Evolutionary conservation across 1,140 invertebrate genomes (phyloP).

Genomic region (Atta colombica): DNA sequence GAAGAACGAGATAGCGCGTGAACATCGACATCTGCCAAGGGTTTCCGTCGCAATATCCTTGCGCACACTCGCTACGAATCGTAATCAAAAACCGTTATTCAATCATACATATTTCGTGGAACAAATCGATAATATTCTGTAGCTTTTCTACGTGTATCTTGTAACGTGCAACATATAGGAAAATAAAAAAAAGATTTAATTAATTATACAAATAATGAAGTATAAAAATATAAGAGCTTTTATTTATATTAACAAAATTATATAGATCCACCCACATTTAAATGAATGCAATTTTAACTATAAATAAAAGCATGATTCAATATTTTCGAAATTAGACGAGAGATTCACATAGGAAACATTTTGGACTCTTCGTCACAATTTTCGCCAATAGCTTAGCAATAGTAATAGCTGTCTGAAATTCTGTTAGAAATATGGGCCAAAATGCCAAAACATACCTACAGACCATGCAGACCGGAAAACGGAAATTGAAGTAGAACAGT

Average conservation of each 20-base stretch:
- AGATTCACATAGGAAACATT: slow-evolving; percentile 44
- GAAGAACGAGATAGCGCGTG: background rate
- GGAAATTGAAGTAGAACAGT: slow-evolving; percentile 74
- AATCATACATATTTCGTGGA: background rate
- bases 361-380: slow-evolving; percentile 45
- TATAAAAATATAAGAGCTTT: background rate
- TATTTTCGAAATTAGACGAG: slow-evolving; percentile 31
- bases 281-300: background rate
- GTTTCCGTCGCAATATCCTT: slow-evolving; percentile 23
- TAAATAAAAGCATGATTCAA: background rate
- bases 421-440: slow-evolving; percentile 53
- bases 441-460: slow-evolving; percentile 59
- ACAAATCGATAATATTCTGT: background rate
- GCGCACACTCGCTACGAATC: slow-evolving; percentile 18
- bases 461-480: slow-evolving; percentile 56
- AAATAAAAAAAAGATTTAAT: background rate
- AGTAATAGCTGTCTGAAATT: slow-evolving; percentile 59
- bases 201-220: background rate
- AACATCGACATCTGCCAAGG: slow-evolving; percentile 42
- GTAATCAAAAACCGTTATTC: slow-evolving; percentile 18
- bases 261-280: background rate
- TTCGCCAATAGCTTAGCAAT: slow-evolving; percentile 50
- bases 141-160: background rate
- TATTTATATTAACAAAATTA: background rate
- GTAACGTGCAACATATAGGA: background rate